Evolutionary conservation across 2,797 vertebrate species (phyloP), one percentile per base, ranked within the genome.

Genomic region (Hephaestus fuliginosus): DNA sequence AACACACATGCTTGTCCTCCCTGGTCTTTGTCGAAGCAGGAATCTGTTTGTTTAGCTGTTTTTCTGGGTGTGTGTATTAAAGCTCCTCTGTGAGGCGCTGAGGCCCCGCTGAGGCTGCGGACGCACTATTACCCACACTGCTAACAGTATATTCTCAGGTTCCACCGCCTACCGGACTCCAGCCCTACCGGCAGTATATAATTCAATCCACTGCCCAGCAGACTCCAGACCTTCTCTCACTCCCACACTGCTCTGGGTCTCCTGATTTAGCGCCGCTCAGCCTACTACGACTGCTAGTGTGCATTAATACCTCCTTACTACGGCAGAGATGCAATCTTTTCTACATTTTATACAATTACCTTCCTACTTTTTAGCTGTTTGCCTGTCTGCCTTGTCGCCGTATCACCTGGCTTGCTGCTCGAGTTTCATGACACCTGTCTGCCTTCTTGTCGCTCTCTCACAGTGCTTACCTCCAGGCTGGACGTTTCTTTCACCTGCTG

Each of bases 11-110:
- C 88, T 96, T 95, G 95, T 97, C 96, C 96, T 96, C 95, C 89
- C 89, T 69, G 64, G 92, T 91, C 92, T 88, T 93, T 95, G 95
- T 96, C 93, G 90, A 96, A 95, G 96, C 93, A 95, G 95, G 96
- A 96, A 95, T 95, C 95, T 96, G 97, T 97, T 97, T 97, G 95
- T 97, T 96, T 96, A 96, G 91, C 92, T 88, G 93, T 93, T 95
- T 94, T 95, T 75, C 70, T 64, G 93, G 90, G 93, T 67, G 77
- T 87, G 87, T 80, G 80, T 87, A 91, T 92, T 93, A 92, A 88
- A 81, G 92, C 89, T 83, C 84, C 85, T 91, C 78, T 84, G 83
- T 82, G 89, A 92, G 88, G 86, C 80, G 28, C 68, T 57, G 88
- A 87, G 70, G 85, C 85, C 91, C 91, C 68, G 64, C 91, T 84